Evolutionary conservation across 2,113 vertebrate species (phyloP), one percentile per base, ranked within the genome.

Genomic region (Cottus gobio): DNA sequence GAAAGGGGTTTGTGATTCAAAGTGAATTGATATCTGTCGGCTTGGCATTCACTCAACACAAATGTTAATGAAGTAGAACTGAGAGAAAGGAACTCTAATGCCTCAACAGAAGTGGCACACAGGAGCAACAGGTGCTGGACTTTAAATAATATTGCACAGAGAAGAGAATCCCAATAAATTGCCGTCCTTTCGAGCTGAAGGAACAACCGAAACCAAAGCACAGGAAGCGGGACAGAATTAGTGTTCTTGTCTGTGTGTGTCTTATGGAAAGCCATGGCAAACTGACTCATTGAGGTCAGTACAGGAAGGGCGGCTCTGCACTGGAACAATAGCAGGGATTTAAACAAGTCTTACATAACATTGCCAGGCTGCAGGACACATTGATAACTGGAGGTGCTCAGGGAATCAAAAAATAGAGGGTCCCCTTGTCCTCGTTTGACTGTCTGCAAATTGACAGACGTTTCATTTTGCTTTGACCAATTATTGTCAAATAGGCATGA

Each of bases 301-400:
- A 44, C 93, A 94, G 93, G 92, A 93, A 93, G 87, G 85, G 87
- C 87, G 79, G 83, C 71, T 30, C 75, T 54, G 63, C 57, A 1
- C 83, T 86, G 77, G 86, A 93, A 94, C 93, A 94, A 94, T 92
- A 81, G 89, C 86, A 81, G 75, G 89, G 89, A 80, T 88, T 87
- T 89, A 89, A 93, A 92, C 89, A 90, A 62, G 31, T 50, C 80
- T 92, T 92, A 79, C 65, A 34, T 88, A 92, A 93, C 57, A 0
- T 26, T 36, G 71, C 42, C 64, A 77, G 82, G 57, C 84, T 83
- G 64, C 77, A 68, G 75, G 30, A 80, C 80, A 74, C 81, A 75
- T 66, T 57, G 67, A 65, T 31, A 30, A 71, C 66, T 71, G 15
- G 62, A 61, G 31, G 61, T 62, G 24, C 68, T 72, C 57, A 9